A percentile compares a stretch with the other conserved stretches of the same genome.
phyloP scores from a whole-genome alignment of 2,797 vertebrate species.

The Microctenopoma lineatum region DNA sequence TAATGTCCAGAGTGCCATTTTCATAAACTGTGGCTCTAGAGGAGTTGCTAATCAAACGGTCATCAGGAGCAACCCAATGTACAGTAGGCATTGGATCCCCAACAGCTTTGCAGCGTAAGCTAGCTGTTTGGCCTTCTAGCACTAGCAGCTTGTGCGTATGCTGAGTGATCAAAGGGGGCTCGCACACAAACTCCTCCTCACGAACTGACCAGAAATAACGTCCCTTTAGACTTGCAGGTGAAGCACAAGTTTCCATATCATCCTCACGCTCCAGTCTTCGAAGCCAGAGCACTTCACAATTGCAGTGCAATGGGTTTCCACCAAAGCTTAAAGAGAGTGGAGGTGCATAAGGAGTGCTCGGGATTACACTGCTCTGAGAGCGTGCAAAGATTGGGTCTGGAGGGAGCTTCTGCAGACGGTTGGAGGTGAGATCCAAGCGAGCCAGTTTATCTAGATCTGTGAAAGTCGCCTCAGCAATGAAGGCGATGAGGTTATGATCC shows the following conservation, averaged over 20 bases:
- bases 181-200: conserved; percentile 96
- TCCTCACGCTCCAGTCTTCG: conserved; percentile 93
- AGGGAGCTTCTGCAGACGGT: conserved; percentile 97
- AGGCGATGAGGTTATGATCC: conserved; percentile 94
- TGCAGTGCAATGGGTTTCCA: conserved; percentile 97
- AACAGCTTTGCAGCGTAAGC: conserved; percentile 95
- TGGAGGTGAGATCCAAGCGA: conserved; percentile 95
- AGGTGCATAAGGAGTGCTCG: conserved; percentile 90
- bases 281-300: conserved; percentile 97
- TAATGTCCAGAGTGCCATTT: conserved; percentile 95
- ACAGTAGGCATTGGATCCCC: conserved; percentile 95
- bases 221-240: conserved; percentile 91
- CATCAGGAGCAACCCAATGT: conserved; percentile 96
- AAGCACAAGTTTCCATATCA: conserved; percentile 98
- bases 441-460: conserved; percentile 95
- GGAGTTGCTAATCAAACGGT: conserved; percentile 94
- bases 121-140: conserved; percentile 95
- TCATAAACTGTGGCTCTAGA: conserved; percentile 92
- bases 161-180: conserved; percentile 96
- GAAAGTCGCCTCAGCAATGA: conserved; percentile 95
- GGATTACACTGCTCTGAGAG: conserved; percentile 86
- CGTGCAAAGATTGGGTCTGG: conserved; percentile 95
- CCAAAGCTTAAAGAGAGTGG: conserved; percentile 94
- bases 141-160: conserved; percentile 95
- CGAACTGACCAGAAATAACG: conserved; percentile 97